Base-by-base conservation (phyloP, 2,888 invertebrate species). In the Psylliodes chrysocephalus region DNA sequence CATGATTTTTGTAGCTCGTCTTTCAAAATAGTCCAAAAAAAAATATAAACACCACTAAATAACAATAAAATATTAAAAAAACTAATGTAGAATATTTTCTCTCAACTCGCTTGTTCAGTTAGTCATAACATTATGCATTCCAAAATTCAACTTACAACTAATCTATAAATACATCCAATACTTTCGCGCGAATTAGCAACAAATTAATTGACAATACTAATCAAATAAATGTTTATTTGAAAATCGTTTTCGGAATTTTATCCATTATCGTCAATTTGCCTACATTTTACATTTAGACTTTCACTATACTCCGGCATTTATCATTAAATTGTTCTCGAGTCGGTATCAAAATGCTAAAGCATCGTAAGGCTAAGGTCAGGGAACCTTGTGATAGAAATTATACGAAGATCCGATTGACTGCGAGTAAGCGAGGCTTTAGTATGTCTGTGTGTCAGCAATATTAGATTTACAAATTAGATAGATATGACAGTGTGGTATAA, bases 201-300 rank as follows among this genome's bases (percentile, higher is more conserved):
- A 14, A 35, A 12, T 12, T 35, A 35, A 35, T 12, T 35, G 12
- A 52, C 52, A 35, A 12, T 18, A 52, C 19, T 40, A 22, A 53
- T 38, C 12, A 53, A 53, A 38, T 38, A 38, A 53, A 53, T 15
- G 38, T 53, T 53, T 53, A 53, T 53, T 53, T n/a, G 22, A 38
- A n/a, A 53, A 28, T 15, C 14, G 2, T 49, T 49, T 49, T 15
- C 5, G 14, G 30, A 25, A 49, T 15, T 49, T 17, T 30, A 14
- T 28, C 49, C 28, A 49, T 30, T 49, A 53, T 53, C 40, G 38
- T 53, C 38, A 40, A 63, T 51, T 56, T 44, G 35, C 52, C 56
- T 40, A 51, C 56, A 55, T 53, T 42, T 60, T 40, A 51, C 56
- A 55, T 53, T 42, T 60, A 22, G 19, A 63, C 62, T 63, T 63